Percentiles rank a stretch among this genome's conserved stretches.
phyloP scores from a whole-genome alignment of 1,140 invertebrate genomes.

The Cataglyphis hispanica region DNA sequence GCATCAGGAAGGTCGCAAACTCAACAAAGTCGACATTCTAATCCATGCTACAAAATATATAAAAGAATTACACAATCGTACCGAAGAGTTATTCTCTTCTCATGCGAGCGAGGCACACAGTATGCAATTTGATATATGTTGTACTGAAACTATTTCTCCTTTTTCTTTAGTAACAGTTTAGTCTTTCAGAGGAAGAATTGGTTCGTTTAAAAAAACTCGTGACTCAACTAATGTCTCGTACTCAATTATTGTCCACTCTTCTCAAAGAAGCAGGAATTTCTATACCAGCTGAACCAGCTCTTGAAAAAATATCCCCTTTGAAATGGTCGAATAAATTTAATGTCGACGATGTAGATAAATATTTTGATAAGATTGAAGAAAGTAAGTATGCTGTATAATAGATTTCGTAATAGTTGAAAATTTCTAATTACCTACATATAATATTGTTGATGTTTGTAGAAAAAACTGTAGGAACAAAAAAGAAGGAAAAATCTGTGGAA shows the following conservation, averaged over 20 bases:
- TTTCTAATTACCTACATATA: not conserved
- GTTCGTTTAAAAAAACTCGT: slow-evolving; percentile 83
- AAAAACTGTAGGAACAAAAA: slow-evolving; percentile 74
- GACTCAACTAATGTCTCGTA: slow-evolving; percentile 82
- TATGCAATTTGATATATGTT: not conserved
- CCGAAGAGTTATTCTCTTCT: slow-evolving; percentile 82
- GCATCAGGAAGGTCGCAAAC: slow-evolving; percentile 85
- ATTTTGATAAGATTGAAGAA: slow-evolving; percentile 77
- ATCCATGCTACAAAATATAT: slow-evolving; percentile 86
- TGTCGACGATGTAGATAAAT: slow-evolving; percentile 81
- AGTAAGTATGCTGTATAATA: slow-evolving; percentile 63
- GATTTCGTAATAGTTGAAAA: not conserved
- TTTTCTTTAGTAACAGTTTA: not conserved
- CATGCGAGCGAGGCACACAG: slow-evolving; percentile 83
- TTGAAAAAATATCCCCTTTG: slow-evolving; percentile 85
- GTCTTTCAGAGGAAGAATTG: slow-evolving; percentile 84
- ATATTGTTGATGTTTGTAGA: slow-evolving; percentile 61
- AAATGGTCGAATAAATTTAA: slow-evolving; percentile 86
- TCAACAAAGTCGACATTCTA: slow-evolving; percentile 86
- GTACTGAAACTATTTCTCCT: too few species aligned
- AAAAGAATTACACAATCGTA: slow-evolving; percentile 85
- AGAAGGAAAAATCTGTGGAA: slow-evolving; percentile 73
- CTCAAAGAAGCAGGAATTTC: slow-evolving; percentile 85
- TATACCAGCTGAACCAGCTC: slow-evolving; percentile 84
- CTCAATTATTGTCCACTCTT: slow-evolving; percentile 82